Evolutionary conservation across 2,113 vertebrate genomes (phyloP).

Genomic region (Pteronura brasiliensis): DNA sequence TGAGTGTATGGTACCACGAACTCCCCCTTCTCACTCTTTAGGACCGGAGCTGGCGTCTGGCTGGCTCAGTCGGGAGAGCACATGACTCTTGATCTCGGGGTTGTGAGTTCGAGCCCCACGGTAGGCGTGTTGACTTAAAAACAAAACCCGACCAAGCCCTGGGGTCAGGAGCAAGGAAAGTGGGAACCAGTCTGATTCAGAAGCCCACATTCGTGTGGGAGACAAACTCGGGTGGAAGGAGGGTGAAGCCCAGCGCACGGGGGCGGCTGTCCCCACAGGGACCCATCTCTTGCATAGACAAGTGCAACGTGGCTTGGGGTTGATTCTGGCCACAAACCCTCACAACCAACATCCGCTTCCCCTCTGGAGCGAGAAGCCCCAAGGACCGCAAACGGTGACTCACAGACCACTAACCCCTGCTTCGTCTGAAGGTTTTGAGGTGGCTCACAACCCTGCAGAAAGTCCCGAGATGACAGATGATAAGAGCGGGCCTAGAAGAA

Average conservation of each 20-base stretch:
- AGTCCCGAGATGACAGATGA: background rate
- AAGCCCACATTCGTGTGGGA: background rate
- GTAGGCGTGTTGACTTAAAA: background rate
- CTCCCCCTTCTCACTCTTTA: background rate
- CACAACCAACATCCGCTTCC: background rate
- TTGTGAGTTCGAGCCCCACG: background rate
- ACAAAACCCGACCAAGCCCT: background rate
- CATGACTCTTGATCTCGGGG: background rate
- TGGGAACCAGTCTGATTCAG: background rate
- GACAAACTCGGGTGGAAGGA: too few species aligned
- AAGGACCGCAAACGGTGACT: background rate
- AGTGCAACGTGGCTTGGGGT: rapidly evolving
- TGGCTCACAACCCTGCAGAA: background rate
- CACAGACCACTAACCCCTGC: rapidly evolving
- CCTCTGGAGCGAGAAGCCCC: background rate
- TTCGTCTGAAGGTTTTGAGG: background rate
- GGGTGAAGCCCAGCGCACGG: background rate
- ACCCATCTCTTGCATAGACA: rapidly evolving
- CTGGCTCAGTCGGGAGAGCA: background rate
- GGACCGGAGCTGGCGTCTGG: too few species aligned
- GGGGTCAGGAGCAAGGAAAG: background rate
- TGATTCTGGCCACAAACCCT: background rate
- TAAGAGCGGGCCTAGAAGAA: background rate
- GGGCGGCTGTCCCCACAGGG: rapidly evolving
- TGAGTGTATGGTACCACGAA: background rate